Evolutionary conservation across 2,113 vertebrate species (phyloP).

Genomic region (Stegostoma tigrinum): DNA sequence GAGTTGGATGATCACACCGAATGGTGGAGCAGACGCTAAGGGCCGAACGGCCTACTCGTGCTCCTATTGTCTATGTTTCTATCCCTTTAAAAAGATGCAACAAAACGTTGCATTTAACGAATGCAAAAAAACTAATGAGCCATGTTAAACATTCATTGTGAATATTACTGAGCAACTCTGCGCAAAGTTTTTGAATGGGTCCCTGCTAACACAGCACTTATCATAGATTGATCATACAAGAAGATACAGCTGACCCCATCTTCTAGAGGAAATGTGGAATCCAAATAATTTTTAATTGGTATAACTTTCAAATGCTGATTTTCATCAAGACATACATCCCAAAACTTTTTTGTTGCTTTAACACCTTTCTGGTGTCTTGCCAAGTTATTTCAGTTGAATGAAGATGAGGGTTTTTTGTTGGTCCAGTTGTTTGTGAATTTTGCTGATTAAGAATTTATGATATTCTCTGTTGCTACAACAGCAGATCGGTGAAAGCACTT

Average conservation of each 20-base stretch:
- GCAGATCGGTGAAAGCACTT: background rate
- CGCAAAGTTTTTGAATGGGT: background rate
- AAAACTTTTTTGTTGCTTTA: background rate
- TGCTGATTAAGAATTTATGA: slow-evolving; percentile 27
- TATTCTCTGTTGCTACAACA: background rate
- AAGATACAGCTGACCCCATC: background rate
- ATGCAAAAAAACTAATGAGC: background rate
- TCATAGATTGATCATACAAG: background rate
- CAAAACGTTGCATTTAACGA: background rate
- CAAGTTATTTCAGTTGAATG: background rate
- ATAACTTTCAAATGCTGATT: background rate
- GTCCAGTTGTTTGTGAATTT: background rate
- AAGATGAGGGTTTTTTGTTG: background rate
- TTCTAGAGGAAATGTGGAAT: background rate
- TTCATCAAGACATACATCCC: background rate
- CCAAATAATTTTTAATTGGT: background rate
- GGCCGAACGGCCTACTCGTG: too few relatives aligned
- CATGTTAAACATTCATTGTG: background rate
- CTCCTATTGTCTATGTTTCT: too few relatives aligned
- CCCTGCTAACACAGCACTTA: background rate
- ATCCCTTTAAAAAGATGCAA: background rate
- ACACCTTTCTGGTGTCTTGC: background rate
- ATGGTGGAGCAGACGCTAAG: too few relatives aligned
- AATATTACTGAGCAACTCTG: background rate
- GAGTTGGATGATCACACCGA: too few relatives aligned